phyloP scores from a whole-genome alignment of 1,140 invertebrate genomes.

The Portunus trituberculatus region DNA sequence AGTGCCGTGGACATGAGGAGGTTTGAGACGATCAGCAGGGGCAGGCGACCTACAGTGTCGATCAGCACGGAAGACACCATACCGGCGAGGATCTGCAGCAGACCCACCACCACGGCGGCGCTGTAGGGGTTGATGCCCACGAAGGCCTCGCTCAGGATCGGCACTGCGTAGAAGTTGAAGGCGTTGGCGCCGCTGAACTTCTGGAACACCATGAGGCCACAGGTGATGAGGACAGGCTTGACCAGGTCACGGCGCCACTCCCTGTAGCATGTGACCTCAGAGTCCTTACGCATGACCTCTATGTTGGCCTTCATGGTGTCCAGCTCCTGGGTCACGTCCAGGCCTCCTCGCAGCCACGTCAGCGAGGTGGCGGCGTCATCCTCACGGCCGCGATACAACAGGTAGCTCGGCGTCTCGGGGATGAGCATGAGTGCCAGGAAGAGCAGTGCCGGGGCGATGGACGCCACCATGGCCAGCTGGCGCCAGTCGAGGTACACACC shows the following conservation, averaged over 20 bases:
- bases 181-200: conserved; percentile 90
- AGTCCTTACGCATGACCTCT: conserved; percentile 80
- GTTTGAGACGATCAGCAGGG: conserved; percentile 88
- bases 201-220: conserved; percentile 92
- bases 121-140: conserved; percentile 89
- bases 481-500: conserved; percentile 91
- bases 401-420: conserved; percentile 91
- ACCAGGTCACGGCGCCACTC: conserved; percentile 79
- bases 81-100: conserved; percentile 89
- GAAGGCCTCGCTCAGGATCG: conserved; percentile 88
- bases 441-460: conserved; percentile 84
- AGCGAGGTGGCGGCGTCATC: conserved; percentile 89
- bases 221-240: conserved; percentile 88
- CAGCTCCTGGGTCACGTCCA: conserved; percentile 87
- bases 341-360: conserved; percentile 88
- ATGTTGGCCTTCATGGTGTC: conserved; percentile 86
- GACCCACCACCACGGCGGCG: conserved; percentile 89
- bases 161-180: conserved; percentile 91
- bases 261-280: conserved; percentile 72
- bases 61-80: conserved; percentile 89
- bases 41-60: conserved; percentile 88
- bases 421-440: conserved; percentile 82
- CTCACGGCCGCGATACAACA: conserved; percentile 87
- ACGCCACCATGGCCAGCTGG: conserved; percentile 88
- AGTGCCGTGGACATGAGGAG: conserved; percentile 90